Evolutionary conservation across 2,797 vertebrate species (phyloP), one percentile per base, ranked within the genome.

Genomic region (Cryptoblepharus egeriae): DNA sequence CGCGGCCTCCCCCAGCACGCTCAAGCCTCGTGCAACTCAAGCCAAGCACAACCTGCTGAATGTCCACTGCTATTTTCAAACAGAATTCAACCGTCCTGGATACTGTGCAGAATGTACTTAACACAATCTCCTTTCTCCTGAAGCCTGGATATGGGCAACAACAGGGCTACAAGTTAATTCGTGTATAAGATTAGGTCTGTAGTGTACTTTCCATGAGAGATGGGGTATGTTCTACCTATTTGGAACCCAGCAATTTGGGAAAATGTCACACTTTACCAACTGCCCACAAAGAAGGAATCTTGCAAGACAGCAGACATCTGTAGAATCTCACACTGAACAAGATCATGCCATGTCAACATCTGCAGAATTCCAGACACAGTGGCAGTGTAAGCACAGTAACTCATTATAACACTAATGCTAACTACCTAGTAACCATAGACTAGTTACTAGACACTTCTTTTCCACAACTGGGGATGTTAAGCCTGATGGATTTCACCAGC

Each of bases 331-430:
- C 57, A 35, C 73, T 80, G 57, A 81, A 80, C 65, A 81, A 57
- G 69, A 89, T 80, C 72, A 70, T 88, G 81, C 82, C 65, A 85
- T 90, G 89, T 86, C 85, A 78, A 65, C 49, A 16, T 82, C 72
- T 87, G 61, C 63, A 78, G 80, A 78, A 75, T 82, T 73, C 73
- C 74, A 81, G 71, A 79, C 49, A 52, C 49, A 52, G 49, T 52
- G 49, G 49, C 49, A 52, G 49, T 52, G 30, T 68, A 89, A 91
- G 84, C 60, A 67, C 64, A 84, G 16, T 73, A 88, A 81, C 60
- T 89, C 87, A 77, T 35, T 75, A 82, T 61, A 75, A 88, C 84
- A 87, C 86, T 85, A 77, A 67, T n/a, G 67, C 79, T 91, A 90
- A 83, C 83, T 85, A 77, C 86, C 78, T 37, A 1, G 1, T 16